Evolutionary conservation across 2,113 vertebrate genomes (phyloP).

Genomic region (Myotis yumanensis): DNA sequence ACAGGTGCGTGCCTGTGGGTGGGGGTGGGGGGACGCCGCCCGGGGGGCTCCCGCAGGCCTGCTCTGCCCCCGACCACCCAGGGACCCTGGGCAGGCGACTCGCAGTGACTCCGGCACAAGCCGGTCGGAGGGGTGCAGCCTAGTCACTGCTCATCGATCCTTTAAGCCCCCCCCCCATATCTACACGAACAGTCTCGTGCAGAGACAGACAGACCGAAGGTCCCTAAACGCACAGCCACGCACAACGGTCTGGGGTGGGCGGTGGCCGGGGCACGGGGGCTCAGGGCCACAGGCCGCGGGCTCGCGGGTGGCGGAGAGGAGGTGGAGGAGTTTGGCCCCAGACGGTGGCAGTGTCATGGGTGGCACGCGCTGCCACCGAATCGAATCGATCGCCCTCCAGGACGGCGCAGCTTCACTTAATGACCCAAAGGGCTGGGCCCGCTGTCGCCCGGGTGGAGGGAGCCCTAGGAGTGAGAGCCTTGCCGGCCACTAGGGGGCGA

Average conservation of each 20-base stretch:
- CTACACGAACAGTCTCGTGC: accelerated
- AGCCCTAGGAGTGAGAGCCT: neutral
- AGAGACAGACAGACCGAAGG: neutral
- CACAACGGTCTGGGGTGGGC: accelerated
- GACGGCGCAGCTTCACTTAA: accelerated
- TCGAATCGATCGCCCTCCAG: accelerated
- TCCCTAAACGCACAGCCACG: neutral
- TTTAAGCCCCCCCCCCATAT: accelerated
- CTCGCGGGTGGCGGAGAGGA: accelerated
- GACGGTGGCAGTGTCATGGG: accelerated
- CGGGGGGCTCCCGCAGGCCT: neutral
- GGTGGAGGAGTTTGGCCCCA: neutral
- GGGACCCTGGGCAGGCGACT: accelerated
- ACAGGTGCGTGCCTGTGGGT: conserved; percentile 85
- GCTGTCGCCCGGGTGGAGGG: neutral
- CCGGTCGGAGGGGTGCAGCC: neutral
- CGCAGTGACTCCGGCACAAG: accelerated
- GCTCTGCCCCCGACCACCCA: accelerated
- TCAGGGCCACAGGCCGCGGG: neutral
- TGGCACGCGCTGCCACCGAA: accelerated
- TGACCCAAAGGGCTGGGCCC: accelerated
- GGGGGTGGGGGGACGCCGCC: too few relatives aligned
- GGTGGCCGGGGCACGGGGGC: accelerated
- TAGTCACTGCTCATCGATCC: accelerated
- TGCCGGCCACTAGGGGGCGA: neutral